Base-by-base conservation (phyloP, 2,888 invertebrate genomes). In the Druceiella hillmani region DNA sequence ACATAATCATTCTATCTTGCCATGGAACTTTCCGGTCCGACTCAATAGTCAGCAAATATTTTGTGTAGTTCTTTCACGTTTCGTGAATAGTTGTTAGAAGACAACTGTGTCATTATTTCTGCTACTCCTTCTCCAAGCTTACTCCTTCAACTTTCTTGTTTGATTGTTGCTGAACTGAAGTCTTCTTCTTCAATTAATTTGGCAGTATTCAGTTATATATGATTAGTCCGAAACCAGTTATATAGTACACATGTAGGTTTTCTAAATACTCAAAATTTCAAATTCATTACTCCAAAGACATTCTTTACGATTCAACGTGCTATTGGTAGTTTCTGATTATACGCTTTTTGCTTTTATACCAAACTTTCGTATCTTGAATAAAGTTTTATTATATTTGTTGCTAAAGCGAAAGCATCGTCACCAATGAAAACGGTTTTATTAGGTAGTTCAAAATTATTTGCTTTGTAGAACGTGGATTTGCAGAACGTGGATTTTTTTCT, bases 31-130 rank as follows among this genome's bases (percentile, higher is more conserved):
- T 49, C 11, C 4, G 30, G 11, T 26, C 13, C 20, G 3, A 33
- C 20, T 10, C 9, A 15, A 33, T 15, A 33, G 16, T 33, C 20
- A 5, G 25, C 26, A 12, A 33, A 32, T 4, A 15, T 22, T 6
- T 26, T 15, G 3, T 48, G 44, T 34, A 46, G 47, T 40, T 45
- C 41, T 48, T 43, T 41, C 44, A 44, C 43, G 48, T 49, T 49
- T 48, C 48, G 47, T 43, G 46, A 48, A 47, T 49, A 49, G 40
- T 49, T 49, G 40, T 43, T 48, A 47, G 48, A 49, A 49, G 49
- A 49, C 36, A 50, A 33, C 43, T 43, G 43, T 48, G 45, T 48
- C 43, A 33, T 49, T 49, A 46, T 41, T 48, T 48, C 45, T 42
- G 34, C 43, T 48, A 48, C 43, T 49, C 48, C 46, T 48, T 32